phyloP scores from a whole-genome alignment of 2,888 invertebrate genomes.

The Drosophila infuscata region DNA sequence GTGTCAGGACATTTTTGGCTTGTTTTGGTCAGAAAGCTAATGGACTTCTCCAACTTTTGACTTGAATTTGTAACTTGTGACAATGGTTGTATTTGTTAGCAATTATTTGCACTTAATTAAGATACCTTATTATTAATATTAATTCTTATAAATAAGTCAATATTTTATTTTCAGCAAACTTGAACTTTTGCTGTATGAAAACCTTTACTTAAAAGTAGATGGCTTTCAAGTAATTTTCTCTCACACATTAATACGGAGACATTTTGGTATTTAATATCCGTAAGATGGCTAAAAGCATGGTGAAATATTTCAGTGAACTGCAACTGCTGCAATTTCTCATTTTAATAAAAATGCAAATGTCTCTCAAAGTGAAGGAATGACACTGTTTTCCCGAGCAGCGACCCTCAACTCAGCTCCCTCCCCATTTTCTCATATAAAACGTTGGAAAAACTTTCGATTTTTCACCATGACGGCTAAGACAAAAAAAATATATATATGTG shows the following conservation, averaged over 20 bases:
- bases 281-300: constrained; percentile 30
- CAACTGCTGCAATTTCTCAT: constrained; percentile 77
- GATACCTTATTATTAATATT: background rate
- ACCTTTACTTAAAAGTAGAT: background rate
- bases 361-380: constrained; percentile 65
- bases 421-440: constrained; percentile 58
- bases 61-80: background rate
- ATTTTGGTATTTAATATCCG: constrained; percentile 28
- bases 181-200: background rate
- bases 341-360: constrained; percentile 81
- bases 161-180: background rate
- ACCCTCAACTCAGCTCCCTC: background rate
- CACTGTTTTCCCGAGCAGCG: constrained; percentile 17
- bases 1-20: background rate
- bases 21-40: background rate
- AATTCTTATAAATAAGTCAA: background rate
- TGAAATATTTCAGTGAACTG: constrained; percentile 55
- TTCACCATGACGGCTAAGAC: constrained; percentile 39
- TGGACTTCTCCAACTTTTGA: background rate
- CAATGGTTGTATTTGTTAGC: background rate
- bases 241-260: constrained; percentile 18
- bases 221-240: constrained; percentile 8
- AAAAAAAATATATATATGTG: constrained; percentile 10
- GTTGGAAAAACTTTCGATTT: constrained; percentile 71
- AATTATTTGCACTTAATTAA: background rate